Conservation (phyloP, 2,797 vertebrate genomes). For the Pangasius larnaudii region DNA sequence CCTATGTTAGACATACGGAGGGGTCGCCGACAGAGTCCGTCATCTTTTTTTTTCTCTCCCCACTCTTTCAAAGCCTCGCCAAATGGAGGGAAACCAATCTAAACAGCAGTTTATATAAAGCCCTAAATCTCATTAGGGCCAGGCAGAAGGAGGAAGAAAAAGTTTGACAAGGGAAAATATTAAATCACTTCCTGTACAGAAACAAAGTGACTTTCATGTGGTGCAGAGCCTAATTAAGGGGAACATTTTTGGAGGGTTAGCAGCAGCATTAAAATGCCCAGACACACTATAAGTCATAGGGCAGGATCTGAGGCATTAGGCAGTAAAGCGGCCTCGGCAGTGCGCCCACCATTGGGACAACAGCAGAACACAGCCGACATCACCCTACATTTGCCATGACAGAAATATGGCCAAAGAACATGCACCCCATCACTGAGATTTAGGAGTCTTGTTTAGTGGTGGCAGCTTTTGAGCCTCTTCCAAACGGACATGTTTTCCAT, state of each 20-base stretch:
- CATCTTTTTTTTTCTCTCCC: slow-evolving; percentile 54
- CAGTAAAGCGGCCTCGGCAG: slow-evolving; percentile 53
- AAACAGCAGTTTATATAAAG: slow-evolving; percentile 73
- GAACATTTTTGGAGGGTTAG: slow-evolving; percentile 63
- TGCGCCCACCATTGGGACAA: slow-evolving; percentile 57
- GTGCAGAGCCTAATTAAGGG: slow-evolving; percentile 65
- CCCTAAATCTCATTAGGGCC: slow-evolving; percentile 70
- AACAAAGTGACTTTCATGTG: slow-evolving; percentile 69
- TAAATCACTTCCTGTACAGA: slow-evolving; percentile 70
- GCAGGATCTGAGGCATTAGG: slow-evolving; percentile 58
- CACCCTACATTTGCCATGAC: slow-evolving; percentile 58
- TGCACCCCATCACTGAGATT: slow-evolving; percentile 60
- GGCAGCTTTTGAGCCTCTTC: slow-evolving; percentile 56
- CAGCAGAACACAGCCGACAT: slow-evolving; percentile 57
- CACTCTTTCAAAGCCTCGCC: slow-evolving; percentile 58
- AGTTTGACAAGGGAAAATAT: slow-evolving; percentile 68
- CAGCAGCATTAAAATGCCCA: slow-evolving; percentile 57
- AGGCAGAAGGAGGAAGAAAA: slow-evolving; percentile 64
- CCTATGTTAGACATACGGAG: slow-evolving; percentile 61
- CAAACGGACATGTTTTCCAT: slow-evolving; percentile 52
- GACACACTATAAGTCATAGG: slow-evolving; percentile 56
- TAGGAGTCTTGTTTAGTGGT: slow-evolving; percentile 57
- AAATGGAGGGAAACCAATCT: slow-evolving; percentile 70
- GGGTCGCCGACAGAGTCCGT: slow-evolving; percentile 58
- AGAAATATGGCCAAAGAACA: slow-evolving; percentile 60